A percentile compares a stretch with the other conserved stretches of the same genome.
Evolutionary conservation across 2,888 invertebrate species (phyloP).

Genomic region (Cryptophagus acutangulus): DNA sequence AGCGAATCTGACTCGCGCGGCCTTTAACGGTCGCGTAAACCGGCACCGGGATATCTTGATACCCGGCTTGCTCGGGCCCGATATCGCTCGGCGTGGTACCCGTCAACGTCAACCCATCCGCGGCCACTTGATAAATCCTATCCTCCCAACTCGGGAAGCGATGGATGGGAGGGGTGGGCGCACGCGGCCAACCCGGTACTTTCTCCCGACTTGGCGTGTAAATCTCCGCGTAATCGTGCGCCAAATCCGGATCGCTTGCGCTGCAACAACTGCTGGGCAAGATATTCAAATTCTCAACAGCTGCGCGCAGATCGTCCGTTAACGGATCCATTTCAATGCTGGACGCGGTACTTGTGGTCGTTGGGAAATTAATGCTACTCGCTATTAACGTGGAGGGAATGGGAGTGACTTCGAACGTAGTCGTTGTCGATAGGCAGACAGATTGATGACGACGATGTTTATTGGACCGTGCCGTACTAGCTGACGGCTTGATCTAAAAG

Average conservation of each 20-base stretch:
- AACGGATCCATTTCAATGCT: slow-evolving; percentile 50
- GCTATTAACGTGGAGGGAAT: slow-evolving; percentile 43
- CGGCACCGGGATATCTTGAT: slow-evolving; percentile 87
- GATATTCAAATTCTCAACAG: slow-evolving; percentile 53
- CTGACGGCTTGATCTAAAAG: slow-evolving; percentile 21
- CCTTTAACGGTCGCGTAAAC: slow-evolving; percentile 96
- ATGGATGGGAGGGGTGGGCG: slow-evolving; percentile 88
- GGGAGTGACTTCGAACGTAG: slow-evolving; percentile 26
- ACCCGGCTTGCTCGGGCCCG: slow-evolving; percentile 61
- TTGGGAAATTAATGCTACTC: slow-evolving; percentile 41
- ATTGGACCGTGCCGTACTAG: slow-evolving; percentile 32
- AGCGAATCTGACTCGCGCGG: slow-evolving; percentile 91
- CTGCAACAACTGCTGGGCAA: slow-evolving; percentile 61
- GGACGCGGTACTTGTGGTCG: slow-evolving; percentile 47
- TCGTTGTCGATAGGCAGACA: slow-evolving; percentile 48
- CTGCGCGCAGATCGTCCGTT: slow-evolving; percentile 58
- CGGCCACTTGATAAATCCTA: slow-evolving; percentile 80
- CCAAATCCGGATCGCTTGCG: slow-evolving; percentile 60
- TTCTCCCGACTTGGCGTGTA: slow-evolving; percentile 81
- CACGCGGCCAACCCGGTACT: slow-evolving; percentile 48
- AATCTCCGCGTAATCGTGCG: slow-evolving; percentile 91
- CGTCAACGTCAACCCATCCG: slow-evolving; percentile 52
- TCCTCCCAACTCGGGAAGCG: slow-evolving; percentile 78
- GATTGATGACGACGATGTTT: slow-evolving; percentile 56
- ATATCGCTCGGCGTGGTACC: slow-evolving; percentile 46